Conservation (phyloP, 2,888 invertebrate species). For the Phalera bucephala region DNA sequence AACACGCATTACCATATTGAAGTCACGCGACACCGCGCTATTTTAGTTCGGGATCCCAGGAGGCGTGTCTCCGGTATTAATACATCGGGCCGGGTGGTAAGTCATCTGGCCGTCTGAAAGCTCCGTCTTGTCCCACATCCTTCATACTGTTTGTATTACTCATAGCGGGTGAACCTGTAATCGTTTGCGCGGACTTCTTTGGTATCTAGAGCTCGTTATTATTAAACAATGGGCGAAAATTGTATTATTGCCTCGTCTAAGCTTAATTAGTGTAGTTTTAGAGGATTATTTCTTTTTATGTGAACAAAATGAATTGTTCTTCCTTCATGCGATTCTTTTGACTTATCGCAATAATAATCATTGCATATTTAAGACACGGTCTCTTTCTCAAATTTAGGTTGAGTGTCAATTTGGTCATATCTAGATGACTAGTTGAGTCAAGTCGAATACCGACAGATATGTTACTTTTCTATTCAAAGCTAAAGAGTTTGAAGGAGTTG, state of each 20-base stretch:
- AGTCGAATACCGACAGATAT: no score
- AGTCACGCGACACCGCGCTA: conserved; percentile 77
- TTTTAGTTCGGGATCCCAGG: conserved; percentile 73
- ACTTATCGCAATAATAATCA: no score
- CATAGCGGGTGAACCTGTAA: conserved; percentile 76
- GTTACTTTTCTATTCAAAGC: no score
- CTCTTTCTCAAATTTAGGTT: no score
- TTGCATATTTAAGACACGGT: no score
- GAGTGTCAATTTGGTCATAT: no score
- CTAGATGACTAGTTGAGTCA: no score
- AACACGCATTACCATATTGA: conserved; percentile 55
- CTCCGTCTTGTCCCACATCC: conserved; percentile 79
- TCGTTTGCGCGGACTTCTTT: conserved; percentile 46
- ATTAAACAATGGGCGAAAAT: conserved; percentile 29
- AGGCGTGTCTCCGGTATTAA: conserved; percentile 81
- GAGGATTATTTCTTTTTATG: no score
- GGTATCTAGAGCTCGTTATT: conserved; percentile 36
- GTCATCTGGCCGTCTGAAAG: conserved; percentile 75
- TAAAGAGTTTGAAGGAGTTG: no score
- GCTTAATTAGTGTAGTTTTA: no score
- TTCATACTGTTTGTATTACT: conserved; percentile 73
- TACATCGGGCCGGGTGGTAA: conserved; percentile 67
- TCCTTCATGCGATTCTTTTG: no score
- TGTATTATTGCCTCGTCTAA: conserved; percentile 16
- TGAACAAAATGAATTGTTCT: no score